Conservation (phyloP, 2,113 vertebrate species). For the mouse (Mus musculus) region GRCm39 chr14:81894001-81894500, state of each 20-base stretch:
- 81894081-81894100: too few species aligned
- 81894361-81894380: not conserved
- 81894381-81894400: not conserved
- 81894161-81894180: too few species aligned
- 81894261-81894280: rapidly evolving
- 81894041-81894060: too few species aligned
- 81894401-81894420: not conserved
- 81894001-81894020: not conserved
- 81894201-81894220: too few species aligned
- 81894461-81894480: not conserved
- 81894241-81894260: not conserved
- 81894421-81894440: not conserved
- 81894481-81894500: not conserved
- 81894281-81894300: not conserved
- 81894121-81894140: too few species aligned
- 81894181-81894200: too few species aligned
- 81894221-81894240: not conserved
- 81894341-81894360: not conserved
- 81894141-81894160: too few species aligned
- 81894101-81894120: too few species aligned
- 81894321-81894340: not conserved
- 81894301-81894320: not conserved
- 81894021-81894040: too few species aligned
- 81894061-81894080: too few species aligned
- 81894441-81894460: not conserved